Conservation (phyloP, 2,888 invertebrate genomes). For the Molorchus minor region DNA sequence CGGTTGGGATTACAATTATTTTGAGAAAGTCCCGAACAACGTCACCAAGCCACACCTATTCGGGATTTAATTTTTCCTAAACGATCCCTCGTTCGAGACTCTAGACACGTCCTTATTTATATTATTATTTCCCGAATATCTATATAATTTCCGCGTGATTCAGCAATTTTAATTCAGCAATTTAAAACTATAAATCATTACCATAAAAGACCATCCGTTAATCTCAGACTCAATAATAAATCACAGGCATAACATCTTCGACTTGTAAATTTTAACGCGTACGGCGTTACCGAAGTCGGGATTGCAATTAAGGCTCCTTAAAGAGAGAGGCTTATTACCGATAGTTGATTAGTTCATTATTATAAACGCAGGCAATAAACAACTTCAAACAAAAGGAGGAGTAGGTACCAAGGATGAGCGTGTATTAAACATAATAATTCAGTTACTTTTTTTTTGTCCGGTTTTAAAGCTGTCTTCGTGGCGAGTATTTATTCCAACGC, state of each 20-base stretch:
- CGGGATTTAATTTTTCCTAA: too few species aligned
- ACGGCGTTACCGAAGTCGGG: slow-evolving; percentile 13
- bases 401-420: background rate
- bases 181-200: too few species aligned
- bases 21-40: too few species aligned
- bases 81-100: too few species aligned
- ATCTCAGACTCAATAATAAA: slow-evolving; percentile 21
- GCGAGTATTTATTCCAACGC: slow-evolving; percentile 13
- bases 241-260: slow-evolving; percentile 8
- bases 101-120: too few species aligned
- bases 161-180: too few species aligned
- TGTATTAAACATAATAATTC: slow-evolving; percentile 17
- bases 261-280: slow-evolving; percentile 16
- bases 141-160: too few species aligned
- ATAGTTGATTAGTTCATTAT: slow-evolving; percentile 28
- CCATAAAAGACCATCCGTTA: too few species aligned
- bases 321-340: slow-evolving; percentile 26
- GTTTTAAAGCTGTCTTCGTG: slow-evolving; percentile 13
- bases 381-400: slow-evolving; percentile 17
- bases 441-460: slow-evolving; percentile 11
- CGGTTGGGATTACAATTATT: too few species aligned
- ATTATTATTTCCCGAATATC: too few species aligned
- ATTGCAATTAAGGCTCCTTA: slow-evolving; percentile 22
- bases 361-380: slow-evolving; percentile 21
- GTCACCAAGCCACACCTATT: too few species aligned